phyloP scores from a whole-genome alignment of 2,888 invertebrate genomes.

The Eurytoma californica region DNA sequence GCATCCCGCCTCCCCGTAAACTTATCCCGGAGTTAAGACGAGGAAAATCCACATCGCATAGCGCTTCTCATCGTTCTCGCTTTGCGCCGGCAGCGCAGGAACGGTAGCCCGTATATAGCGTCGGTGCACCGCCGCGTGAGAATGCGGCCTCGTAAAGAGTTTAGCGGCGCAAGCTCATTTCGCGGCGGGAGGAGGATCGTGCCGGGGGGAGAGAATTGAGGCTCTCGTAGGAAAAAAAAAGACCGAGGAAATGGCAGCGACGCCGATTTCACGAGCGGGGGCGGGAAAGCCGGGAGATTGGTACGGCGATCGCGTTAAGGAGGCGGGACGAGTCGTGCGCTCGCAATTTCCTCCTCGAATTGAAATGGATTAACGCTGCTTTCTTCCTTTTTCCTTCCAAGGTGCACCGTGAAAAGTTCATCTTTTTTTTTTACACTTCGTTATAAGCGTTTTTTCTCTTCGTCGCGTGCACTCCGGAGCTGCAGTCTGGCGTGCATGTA shows the following conservation, averaged over 20 bases:
- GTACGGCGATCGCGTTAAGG: conserved; percentile 8
- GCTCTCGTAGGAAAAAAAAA: conserved; percentile 6
- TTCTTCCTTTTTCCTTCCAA: too few species aligned
- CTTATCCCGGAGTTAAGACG: too few species aligned
- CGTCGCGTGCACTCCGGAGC: too few species aligned
- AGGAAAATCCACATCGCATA: too few species aligned
- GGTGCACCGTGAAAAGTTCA: too few species aligned
- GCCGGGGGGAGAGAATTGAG: not conserved
- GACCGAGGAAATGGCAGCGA: conserved; percentile 17
- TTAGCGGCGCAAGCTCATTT: conserved; percentile 26
- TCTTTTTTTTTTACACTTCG: too few species aligned
- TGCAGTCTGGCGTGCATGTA: too few species aligned
- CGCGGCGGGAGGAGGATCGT: conserved; percentile 10
- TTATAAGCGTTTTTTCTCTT: too few species aligned
- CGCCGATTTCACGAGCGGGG: not conserved
- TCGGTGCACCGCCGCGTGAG: conserved; percentile 42
- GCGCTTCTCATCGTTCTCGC: too few species aligned
- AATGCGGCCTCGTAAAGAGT: conserved; percentile 47
- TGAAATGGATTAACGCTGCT: too few species aligned
- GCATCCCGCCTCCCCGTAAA: too few species aligned
- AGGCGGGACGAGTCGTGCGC: not conserved
- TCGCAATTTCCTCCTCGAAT: too few species aligned
- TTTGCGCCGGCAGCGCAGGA: not conserved
- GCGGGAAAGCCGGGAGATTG: conserved; percentile 12
- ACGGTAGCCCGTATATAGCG: conserved; percentile 15